Evolutionary conservation across 2,797 vertebrate genomes (phyloP).

Genomic region (Amazonetta brasiliensis): DNA sequence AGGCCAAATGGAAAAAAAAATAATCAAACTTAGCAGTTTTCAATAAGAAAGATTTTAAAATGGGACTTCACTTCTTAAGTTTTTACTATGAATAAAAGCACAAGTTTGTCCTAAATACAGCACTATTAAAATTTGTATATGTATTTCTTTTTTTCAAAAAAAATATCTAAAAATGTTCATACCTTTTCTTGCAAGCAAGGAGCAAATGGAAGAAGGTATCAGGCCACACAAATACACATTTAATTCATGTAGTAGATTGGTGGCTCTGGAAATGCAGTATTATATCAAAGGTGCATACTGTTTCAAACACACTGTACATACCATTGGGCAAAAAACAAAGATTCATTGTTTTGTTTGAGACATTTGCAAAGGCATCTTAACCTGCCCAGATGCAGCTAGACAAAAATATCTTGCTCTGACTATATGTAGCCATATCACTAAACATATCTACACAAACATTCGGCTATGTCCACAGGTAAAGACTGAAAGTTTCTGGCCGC

Average conservation of each 20-base stretch:
- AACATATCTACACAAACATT: slow-evolving; percentile 61
- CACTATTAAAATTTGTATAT: slow-evolving; percentile 77
- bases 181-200: slow-evolving; percentile 79
- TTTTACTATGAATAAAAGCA: slow-evolving; percentile 75
- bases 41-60: slow-evolving; percentile 56
- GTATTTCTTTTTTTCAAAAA: slow-evolving; percentile 18
- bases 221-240: slow-evolving; percentile 73
- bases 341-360: slow-evolving; percentile 38
- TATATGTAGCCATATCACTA: slow-evolving; percentile 22
- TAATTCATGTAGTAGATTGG: slow-evolving; percentile 54
- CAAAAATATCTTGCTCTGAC: slow-evolving; percentile 29
- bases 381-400: slow-evolving; percentile 41
- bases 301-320: slow-evolving; percentile 69
- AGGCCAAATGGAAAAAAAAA: not conserved
- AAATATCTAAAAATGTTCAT: slow-evolving; percentile 51
- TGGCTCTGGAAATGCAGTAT: slow-evolving; percentile 77
- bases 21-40: slow-evolving; percentile 39
- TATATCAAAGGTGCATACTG: slow-evolving; percentile 73
- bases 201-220: slow-evolving; percentile 68
- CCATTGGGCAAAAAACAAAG: slow-evolving; percentile 53
- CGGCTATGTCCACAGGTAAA: slow-evolving; percentile 50
- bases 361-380: slow-evolving; percentile 53
- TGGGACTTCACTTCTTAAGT: slow-evolving; percentile 51
- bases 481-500: slow-evolving; percentile 40
- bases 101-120: slow-evolving; percentile 72